Base-by-base conservation (phyloP, 1,140 invertebrate species). In the Drosophila seguyi region DNA sequence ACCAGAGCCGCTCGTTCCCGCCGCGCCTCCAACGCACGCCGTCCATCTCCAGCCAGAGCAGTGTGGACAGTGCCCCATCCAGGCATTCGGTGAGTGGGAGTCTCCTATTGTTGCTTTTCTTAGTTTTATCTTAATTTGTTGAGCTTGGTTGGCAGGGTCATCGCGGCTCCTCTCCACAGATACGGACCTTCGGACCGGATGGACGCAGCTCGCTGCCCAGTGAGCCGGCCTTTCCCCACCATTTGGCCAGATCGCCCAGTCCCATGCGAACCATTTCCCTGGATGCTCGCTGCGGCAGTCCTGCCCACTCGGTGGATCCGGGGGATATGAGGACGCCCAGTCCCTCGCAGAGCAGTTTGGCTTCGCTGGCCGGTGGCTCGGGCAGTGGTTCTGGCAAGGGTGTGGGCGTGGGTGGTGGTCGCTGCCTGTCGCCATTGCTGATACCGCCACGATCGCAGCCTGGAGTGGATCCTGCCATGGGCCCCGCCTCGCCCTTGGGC, bases 1-100 rank as follows among this genome's bases (percentile, higher is more conserved):
- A 93, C 67, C 92, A 92, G 72, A 92, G 92, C 45, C 90, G 91
- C 45, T 92, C 92, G 25, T 93, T 93, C 79, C 94, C 93, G 71
- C 94, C 94, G 27, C 91, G 93, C 44, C 87, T 95, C 29, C 93
- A 93, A 34, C 94, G 96, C 44, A 97, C 96, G 4, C 95, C 96
- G 16, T 97, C 96, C 14, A 95, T 96, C 57, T 96, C 96, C n/a
- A 97, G 96, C 16, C 96, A 97, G 85, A 95, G 95, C 91, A 96
- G 96, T 76, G 93, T 96, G 36, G 96, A 97, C 81, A 95, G 95
- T 82, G 95, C 95, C 62, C 95, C 95, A 48, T 95, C 95, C 14
- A 94, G 95, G 91, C 94, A 95, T 76, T 95, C 95, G 85, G 94
- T 94, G 81, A 93, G 92, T 93, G 42, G 8, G 14, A 11, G 6